Evolutionary conservation across 37 sponge, comb jelly and placozoan genomes (phyloP).

Genomic region (Hormiphora californensis): DNA sequence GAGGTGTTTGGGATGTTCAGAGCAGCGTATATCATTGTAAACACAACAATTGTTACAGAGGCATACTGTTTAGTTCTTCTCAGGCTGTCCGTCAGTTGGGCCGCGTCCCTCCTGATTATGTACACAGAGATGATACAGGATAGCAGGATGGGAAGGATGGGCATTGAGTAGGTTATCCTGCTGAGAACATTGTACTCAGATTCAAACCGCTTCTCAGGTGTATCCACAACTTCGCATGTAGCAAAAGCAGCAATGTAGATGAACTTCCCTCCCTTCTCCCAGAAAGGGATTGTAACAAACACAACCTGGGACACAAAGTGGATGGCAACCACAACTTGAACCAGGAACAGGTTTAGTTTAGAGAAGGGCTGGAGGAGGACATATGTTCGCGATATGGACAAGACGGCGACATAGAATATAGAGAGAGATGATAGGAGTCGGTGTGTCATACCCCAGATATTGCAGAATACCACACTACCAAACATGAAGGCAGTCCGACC

Average conservation of each 20-base stretch:
- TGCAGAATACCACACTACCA: not conserved
- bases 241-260: not conserved
- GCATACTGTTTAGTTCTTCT: not conserved
- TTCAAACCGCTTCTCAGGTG: not conserved
- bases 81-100: not conserved
- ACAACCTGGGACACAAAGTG: not conserved
- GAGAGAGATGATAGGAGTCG: slow-evolving; percentile 41
- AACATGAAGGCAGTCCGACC: not conserved
- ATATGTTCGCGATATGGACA: not conserved
- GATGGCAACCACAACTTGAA: not conserved
- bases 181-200: not conserved
- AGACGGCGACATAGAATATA: slow-evolving; percentile 42
- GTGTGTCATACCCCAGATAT: slow-evolving; percentile 42
- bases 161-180: not conserved
- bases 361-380: slow-evolving; percentile 27
- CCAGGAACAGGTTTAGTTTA: not conserved
- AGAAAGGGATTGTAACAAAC: slow-evolving; percentile 5
- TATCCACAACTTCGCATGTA: not conserved
- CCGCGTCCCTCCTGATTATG: not conserved
- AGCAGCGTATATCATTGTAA: not conserved
- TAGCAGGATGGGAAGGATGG: slow-evolving; percentile 4
- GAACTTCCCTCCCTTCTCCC: not conserved
- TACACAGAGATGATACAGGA: not conserved
- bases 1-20: not conserved
- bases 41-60: slow-evolving; percentile 24